Conservation (phyloP, 2,113 vertebrate genomes). For the Ovis canadensis region DNA sequence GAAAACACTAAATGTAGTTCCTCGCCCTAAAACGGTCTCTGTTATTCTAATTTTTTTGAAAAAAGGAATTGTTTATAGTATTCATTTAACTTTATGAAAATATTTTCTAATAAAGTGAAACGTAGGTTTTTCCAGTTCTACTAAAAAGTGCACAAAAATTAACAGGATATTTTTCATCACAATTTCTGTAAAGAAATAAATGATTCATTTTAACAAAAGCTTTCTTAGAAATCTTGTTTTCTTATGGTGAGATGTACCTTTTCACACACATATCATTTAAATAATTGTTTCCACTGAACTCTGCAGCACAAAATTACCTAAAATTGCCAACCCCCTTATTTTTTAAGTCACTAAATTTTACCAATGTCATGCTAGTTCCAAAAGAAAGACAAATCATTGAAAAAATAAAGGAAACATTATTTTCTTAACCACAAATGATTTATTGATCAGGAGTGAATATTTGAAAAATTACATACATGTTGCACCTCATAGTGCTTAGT, state of each 20-base stretch:
- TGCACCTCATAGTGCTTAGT: neutral
- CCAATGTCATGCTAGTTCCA: neutral
- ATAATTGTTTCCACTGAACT: neutral
- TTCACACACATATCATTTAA: neutral
- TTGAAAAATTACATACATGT: neutral
- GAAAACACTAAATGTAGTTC: neutral
- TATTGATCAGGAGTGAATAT: neutral
- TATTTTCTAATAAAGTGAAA: conserved; percentile 31
- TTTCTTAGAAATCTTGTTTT: neutral
- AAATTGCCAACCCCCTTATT: neutral
- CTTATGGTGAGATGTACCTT: neutral
- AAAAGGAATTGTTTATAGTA: neutral
- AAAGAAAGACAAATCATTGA: neutral
- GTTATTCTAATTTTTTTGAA: neutral
- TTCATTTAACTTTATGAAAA: conserved; percentile 4
- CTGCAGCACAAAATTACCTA: neutral
- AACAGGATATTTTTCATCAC: neutral
- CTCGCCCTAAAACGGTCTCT: neutral
- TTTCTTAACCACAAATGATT: conserved; percentile 4
- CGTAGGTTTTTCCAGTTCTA: neutral
- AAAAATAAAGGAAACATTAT: neutral
- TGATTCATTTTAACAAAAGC: neutral
- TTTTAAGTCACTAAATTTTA: neutral
- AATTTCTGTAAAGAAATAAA: conserved; percentile 8
- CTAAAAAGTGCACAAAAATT: neutral